Evolutionary conservation across 2,888 invertebrate species (phyloP).

Genomic region (Peribatodes rhomboidaria): DNA sequence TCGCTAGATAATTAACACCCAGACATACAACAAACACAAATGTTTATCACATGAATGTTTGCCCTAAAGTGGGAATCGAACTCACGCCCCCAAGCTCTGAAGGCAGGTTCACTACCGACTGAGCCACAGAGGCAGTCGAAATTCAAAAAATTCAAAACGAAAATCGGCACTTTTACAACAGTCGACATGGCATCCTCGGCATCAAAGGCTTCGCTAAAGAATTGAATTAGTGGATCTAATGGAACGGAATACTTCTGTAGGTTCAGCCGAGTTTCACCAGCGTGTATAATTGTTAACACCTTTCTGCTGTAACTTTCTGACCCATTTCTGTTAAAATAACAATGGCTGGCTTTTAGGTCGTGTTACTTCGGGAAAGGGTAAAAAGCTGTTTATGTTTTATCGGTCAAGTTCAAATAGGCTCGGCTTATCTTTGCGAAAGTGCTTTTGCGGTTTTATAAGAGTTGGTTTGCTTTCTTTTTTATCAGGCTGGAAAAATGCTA

Average conservation of each 20-base stretch:
- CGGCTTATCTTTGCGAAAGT: background rate
- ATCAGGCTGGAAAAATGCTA: background rate
- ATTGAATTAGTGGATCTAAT: conserved; percentile 40
- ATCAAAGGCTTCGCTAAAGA: conserved; percentile 36
- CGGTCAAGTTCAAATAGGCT: conserved; percentile 7
- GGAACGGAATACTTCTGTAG: conserved; percentile 34
- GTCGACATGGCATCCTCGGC: background rate
- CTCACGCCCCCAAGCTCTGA: no score
- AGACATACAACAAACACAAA: no score
- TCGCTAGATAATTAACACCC: no score
- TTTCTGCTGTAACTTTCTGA: conserved; percentile 12
- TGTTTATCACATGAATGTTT: no score
- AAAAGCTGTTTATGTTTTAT: conserved; percentile 15
- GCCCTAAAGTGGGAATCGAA: no score
- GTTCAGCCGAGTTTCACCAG: conserved; percentile 9
- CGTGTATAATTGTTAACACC: conserved; percentile 16
- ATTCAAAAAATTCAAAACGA: background rate
- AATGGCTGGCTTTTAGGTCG: conserved; percentile 12
- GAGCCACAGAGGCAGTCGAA: no score
- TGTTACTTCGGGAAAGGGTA: conserved; percentile 5
- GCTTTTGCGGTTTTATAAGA: background rate
- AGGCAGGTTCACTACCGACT: no score
- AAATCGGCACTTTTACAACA: background rate
- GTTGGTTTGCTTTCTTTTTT: background rate
- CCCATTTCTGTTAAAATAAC: conserved; percentile 14